A percentile compares a stretch with the other conserved stretches of the same genome.
phyloP scores from a whole-genome alignment of 1,140 invertebrate species.

The Saccostrea echinata region DNA sequence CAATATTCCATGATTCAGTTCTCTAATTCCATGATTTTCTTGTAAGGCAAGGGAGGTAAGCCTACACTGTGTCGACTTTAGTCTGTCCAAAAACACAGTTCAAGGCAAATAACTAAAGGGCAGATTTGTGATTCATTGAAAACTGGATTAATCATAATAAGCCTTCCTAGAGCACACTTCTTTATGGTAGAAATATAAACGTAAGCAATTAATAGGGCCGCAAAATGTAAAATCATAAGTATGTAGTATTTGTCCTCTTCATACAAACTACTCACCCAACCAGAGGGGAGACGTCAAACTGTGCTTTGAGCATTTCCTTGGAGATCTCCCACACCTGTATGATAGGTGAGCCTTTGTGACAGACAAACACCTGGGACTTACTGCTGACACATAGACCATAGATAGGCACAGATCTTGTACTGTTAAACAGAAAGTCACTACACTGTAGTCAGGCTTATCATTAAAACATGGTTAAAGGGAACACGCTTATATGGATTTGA shows the following conservation, averaged over 20 bases:
- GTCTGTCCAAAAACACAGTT: slow-evolving; percentile 26
- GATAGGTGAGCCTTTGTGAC: slow-evolving; percentile 43
- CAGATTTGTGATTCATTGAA: not conserved
- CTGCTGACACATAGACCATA: slow-evolving; percentile 42
- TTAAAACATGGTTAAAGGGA: too few species aligned
- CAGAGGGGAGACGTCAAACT: slow-evolving; percentile 28
- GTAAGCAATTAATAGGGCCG: not conserved
- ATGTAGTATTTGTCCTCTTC: not conserved
- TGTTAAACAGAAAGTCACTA: not conserved
- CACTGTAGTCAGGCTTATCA: not conserved
- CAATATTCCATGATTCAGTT: slow-evolving; percentile 48
- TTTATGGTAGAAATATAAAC: too few species aligned
- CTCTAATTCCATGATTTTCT: slow-evolving; percentile 43
- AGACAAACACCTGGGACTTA: slow-evolving; percentile 27
- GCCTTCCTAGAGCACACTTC: not conserved
- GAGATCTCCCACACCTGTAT: slow-evolving; percentile 50
- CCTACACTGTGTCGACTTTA: slow-evolving; percentile 56
- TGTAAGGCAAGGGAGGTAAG: slow-evolving; percentile 68
- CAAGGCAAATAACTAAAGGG: slow-evolving; percentile 4
- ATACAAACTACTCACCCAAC: slow-evolving; percentile 43
- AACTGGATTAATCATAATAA: not conserved
- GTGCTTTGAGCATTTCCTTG: slow-evolving; percentile 16
- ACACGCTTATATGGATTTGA: too few species aligned
- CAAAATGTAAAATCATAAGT: not conserved
- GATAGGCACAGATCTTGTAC: slow-evolving; percentile 22